Percentiles rank a stretch among this genome's conserved stretches.
phyloP scores from a whole-genome alignment of 2,888 invertebrate species.

The Eucriotettix oculatus region DNA sequence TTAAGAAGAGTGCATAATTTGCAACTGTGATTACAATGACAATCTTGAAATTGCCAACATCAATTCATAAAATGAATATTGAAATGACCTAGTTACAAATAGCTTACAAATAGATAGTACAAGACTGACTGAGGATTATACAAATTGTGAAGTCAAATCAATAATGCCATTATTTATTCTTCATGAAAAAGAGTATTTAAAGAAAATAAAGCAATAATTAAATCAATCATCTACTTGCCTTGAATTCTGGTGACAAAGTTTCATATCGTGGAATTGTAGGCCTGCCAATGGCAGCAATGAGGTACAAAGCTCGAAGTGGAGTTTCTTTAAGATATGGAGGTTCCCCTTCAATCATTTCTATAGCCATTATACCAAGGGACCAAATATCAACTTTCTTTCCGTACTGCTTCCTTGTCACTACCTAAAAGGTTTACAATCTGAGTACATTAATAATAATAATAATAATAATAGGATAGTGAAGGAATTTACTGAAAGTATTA shows the following conservation, averaged over 20 bases:
- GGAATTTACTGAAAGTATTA: too few species aligned
- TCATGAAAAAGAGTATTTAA: too few species aligned
- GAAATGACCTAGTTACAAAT: too few species aligned
- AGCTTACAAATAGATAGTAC: too few species aligned
- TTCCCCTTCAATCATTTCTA: constrained; percentile 93
- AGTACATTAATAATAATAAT: background rate
- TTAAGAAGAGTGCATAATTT: too few species aligned
- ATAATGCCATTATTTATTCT: too few species aligned
- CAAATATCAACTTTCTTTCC: constrained; percentile 88
- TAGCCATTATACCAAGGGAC: constrained; percentile 96
- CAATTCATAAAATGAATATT: too few species aligned
- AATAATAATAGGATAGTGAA: too few species aligned
- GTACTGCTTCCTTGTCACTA: constrained; percentile 81
- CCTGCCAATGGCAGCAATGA: constrained; percentile 89
- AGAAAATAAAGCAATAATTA: background rate
- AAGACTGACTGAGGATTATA: too few species aligned
- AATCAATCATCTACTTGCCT: constrained; percentile 11
- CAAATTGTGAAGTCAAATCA: too few species aligned
- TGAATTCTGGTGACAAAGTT: constrained; percentile 53
- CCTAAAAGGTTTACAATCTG: constrained; percentile 20
- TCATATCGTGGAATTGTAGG: constrained; percentile 78
- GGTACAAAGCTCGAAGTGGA: constrained; percentile 77
- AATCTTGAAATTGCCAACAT: too few species aligned
- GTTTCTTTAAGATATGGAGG: constrained; percentile 94
- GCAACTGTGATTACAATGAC: too few species aligned